Conservation (phyloP, 2,888 invertebrate species). For the Ecdyonurus torrentis region DNA sequence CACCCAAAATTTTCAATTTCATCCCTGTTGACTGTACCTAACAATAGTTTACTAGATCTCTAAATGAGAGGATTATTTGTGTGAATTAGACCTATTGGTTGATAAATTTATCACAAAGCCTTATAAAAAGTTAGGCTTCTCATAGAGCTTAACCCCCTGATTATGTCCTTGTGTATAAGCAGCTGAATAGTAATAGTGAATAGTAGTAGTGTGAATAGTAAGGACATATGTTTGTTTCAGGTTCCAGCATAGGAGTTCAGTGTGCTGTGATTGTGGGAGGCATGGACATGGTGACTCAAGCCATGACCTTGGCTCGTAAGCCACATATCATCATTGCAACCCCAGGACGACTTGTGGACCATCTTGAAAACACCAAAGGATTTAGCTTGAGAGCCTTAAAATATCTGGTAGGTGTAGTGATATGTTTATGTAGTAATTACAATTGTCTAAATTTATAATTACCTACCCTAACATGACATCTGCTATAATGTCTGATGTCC, state of each 20-base stretch:
- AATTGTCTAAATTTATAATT: not conserved
- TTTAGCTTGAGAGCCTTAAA: conserved; percentile 81
- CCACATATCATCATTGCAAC: conserved; percentile 97
- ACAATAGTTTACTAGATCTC: too few relatives aligned
- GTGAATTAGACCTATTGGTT: too few relatives aligned
- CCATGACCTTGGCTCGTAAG: conserved; percentile 78
- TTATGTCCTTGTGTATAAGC: too few relatives aligned
- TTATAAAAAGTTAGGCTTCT: too few relatives aligned
- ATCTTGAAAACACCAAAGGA: conserved; percentile 95
- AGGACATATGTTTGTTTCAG: too few relatives aligned
- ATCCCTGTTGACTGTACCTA: too few relatives aligned
- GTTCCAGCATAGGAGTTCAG: conserved; percentile 81
- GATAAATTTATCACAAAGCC: too few relatives aligned
- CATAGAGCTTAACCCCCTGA: too few relatives aligned
- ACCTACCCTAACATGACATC: not conserved
- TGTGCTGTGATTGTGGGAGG: conserved; percentile 96
- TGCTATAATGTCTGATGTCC: not conserved
- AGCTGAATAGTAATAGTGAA: too few relatives aligned
- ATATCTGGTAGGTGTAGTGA: conserved; percentile 47
- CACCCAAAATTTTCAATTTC: too few relatives aligned
- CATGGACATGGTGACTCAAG: conserved; percentile 95
- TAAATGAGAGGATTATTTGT: too few relatives aligned
- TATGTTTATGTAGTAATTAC: not conserved
- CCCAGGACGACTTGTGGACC: conserved; percentile 88
- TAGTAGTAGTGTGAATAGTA: too few relatives aligned